Conservation (phyloP, 2,113 vertebrate genomes). For the Petroica traversi region DNA sequence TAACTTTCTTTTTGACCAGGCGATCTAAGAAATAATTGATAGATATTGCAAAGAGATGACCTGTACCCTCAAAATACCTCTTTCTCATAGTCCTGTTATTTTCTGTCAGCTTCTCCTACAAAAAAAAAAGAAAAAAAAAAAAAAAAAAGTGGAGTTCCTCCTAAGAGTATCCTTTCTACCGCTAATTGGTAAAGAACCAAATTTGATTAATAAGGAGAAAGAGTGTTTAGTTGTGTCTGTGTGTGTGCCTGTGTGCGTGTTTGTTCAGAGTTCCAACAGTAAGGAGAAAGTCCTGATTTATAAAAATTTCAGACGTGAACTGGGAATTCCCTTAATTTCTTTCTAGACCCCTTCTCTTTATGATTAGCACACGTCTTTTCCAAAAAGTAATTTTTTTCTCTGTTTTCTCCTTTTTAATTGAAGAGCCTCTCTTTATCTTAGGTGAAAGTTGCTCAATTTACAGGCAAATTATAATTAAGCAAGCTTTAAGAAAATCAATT, state of each 20-base stretch:
- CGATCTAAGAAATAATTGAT: background rate
- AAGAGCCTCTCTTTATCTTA: background rate
- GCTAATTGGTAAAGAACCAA: background rate
- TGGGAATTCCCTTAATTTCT: background rate
- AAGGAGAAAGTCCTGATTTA: background rate
- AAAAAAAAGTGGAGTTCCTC: background rate
- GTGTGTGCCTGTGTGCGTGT: background rate
- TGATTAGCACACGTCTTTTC: background rate
- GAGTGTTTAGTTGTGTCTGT: no score
- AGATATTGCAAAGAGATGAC: background rate
- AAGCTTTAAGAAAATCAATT: background rate
- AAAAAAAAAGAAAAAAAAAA: background rate
- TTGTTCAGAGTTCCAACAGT: background rate
- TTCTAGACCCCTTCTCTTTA: background rate
- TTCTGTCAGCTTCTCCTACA: background rate
- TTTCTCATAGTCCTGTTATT: background rate
- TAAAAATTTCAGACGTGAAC: background rate
- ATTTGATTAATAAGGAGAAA: background rate
- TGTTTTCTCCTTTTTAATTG: background rate
- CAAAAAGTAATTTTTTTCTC: background rate
- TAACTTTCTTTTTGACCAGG: background rate
- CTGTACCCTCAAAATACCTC: background rate
- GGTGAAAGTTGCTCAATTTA: background rate
- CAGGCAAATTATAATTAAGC: background rate
- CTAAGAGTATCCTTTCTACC: background rate